phyloP scores from a whole-genome alignment of 1,140 invertebrate genomes.

The Maniola jurtina region DNA sequence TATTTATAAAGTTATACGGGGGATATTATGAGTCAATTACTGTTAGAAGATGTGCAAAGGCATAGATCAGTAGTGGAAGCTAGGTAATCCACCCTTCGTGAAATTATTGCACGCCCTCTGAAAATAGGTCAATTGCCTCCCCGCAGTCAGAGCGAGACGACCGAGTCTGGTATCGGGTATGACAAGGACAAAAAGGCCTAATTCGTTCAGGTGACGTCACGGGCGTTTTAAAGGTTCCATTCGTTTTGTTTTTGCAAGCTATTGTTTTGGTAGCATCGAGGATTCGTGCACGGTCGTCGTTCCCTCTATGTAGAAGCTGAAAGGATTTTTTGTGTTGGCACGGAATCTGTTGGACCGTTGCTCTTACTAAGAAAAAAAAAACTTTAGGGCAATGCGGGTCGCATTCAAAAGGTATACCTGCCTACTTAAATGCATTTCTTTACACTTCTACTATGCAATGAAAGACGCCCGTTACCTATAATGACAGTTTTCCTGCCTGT shows the following conservation, averaged over 20 bases:
- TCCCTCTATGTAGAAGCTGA: constrained; percentile 14
- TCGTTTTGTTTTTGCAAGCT: constrained; percentile 60
- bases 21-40: constrained; percentile 42
- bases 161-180: constrained; percentile 31
- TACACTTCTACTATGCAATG: too few relatives aligned
- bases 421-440: too few relatives aligned
- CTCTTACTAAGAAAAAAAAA: not conserved
- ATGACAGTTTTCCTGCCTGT: too few relatives aligned
- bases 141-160: constrained; percentile 48
- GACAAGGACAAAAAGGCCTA: constrained; percentile 58
- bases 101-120: constrained; percentile 73
- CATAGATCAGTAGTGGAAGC: constrained; percentile 58
- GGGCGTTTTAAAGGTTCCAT: constrained; percentile 57
- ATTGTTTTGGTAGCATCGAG: constrained; percentile 57
- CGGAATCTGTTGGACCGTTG: constrained; percentile 29
- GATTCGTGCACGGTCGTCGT: constrained; percentile 13
- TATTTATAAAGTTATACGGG: constrained; percentile 17
- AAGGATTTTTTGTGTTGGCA: constrained; percentile 17
- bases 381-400: not conserved
- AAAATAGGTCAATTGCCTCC: constrained; percentile 77
- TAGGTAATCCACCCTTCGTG: constrained; percentile 65
- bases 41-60: constrained; percentile 57
- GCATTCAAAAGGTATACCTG: not conserved
- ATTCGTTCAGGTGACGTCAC: constrained; percentile 75
- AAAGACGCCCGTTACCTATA: too few relatives aligned